Evolutionary conservation across 1,140 invertebrate species (phyloP).

Genomic region (Drosophila seguyi): DNA sequence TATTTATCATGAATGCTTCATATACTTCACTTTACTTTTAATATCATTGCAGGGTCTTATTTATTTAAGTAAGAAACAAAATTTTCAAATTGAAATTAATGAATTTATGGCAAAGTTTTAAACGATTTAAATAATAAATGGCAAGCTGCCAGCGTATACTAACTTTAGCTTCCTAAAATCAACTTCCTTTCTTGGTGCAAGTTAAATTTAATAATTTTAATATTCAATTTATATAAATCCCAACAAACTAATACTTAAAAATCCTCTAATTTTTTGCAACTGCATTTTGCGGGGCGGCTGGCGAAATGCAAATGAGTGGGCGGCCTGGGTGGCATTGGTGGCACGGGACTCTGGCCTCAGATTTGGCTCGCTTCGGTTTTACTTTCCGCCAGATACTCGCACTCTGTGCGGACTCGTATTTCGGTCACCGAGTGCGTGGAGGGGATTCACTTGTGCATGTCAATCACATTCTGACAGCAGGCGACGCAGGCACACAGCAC

Average conservation of each 20-base stretch:
- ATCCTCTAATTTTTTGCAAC: conserved; percentile 6
- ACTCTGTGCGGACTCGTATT: conserved; percentile 53
- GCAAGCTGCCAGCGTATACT: no score
- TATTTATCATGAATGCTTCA: no score
- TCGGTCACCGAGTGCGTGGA: conserved; percentile 61
- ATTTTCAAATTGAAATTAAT: no score
- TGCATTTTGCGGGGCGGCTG: conserved; percentile 22
- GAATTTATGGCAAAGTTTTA: no score
- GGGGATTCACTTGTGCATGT: conserved; percentile 76
- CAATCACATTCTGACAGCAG: conserved; percentile 74
- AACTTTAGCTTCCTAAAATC: no score
- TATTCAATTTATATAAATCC: no score
- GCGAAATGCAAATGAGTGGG: conserved; percentile 69
- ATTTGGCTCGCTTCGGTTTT: conserved; percentile 40
- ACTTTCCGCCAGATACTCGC: conserved; percentile 50
- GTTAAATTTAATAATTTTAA: no score
- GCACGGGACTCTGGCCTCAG: conserved; percentile 43
- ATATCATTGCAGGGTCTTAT: no score
- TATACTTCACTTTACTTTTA: no score
- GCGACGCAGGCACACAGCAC: conserved; percentile 43
- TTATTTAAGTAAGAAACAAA: no score
- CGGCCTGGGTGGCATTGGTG: conserved; percentile 57
- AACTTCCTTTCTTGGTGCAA: no score
- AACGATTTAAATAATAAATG: no score
- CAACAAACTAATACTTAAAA: not conserved